Base-by-base conservation (phyloP, 2,113 vertebrate genomes). In the Sporophila hypoxantha region DNA sequence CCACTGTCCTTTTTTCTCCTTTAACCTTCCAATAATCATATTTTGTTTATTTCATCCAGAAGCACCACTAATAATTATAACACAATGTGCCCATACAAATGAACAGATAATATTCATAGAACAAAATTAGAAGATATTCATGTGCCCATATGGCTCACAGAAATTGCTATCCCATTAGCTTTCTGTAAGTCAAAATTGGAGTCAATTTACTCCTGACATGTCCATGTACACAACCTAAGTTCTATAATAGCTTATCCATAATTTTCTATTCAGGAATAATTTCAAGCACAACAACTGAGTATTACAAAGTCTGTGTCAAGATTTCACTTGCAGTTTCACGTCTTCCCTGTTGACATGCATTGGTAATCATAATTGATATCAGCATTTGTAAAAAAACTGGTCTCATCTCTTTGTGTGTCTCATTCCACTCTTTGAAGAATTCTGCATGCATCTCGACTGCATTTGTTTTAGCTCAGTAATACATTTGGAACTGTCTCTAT, bases 91-190 rank as follows among this genome's bases (percentile, higher is more conserved):
- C 93, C 68, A 89, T 89, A 91, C 18, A 75, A 91, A 91, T 82
- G 29, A 90, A 87, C 53, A 82, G 73, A 92, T 91, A 91, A 88
- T 91, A 96, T 85, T 77, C 61, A 90, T 84, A 49, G 20, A 75
- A 74, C 41, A 74, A 95, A 92, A 95, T 95, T 85, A 96, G 89
- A 95, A 95, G 94, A 94, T 89, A 95, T 87, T 92, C 82, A 75
- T 84, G 69, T 84, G 85, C 23, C 94, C 93, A 93, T 93, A 96
- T 95, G 95, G 85, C 66, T 85, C 60, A 71, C 42, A 88, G 90
- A 96, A 95, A 95, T 96, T 91, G 91, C 57, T 87, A 84, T 93
- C 82, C 78, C 78, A 92, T 94, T 94, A 78, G 78, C 52, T 96
- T 93, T 94, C 75, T 0, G 8, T 89, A 92, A 89, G 64, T 76